Evolutionary conservation across 2,797 vertebrate genomes (phyloP), one percentile per base, ranked within the genome.

Genomic region (Sphaeramia orbicularis): DNA sequence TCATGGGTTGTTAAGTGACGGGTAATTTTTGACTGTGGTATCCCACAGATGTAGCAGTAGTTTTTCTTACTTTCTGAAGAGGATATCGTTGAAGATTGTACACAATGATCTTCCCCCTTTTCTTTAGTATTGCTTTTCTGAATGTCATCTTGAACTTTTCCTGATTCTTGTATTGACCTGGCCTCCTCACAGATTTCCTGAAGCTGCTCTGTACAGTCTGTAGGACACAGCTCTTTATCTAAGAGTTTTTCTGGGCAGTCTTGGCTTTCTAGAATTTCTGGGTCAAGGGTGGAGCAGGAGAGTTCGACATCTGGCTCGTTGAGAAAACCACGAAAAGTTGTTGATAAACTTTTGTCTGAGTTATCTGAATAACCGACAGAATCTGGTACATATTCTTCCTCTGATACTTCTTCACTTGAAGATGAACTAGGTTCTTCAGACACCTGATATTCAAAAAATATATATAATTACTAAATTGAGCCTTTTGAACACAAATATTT

Each of bases 31-130:
- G 68, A 51, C 52, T 70, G 59, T 51, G 52, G 37, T 18, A 72
- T 65, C 43, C 53, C 69, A 84, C 74, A 80, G 44, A 78, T 77
- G 35, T 52, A 80, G 62, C 76, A 74, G 14, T 61, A 78, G 19
- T 8, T 69, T 41, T 55, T 65, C 2, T 61, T 60, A 7, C 21
- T 70, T 13, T 38, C 19, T 10, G 15, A 65, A 13, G 50, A 48
- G 7, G 65, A 65, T 52, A 8, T 47, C 6, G 57, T 62, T 15
- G 24, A 62, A 36, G 38, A 41, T 2, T 51, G 37, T 38, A 32
- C 42, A 55, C 65, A 50, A 18, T 15, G 19, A 12, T 38, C 3
- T 57, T 56, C 40, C 4, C 41, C 35, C 14, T 38, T 14, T 15
- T 35, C 36, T 27, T 52, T 24, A 32, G 38, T n/a, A 53, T 47